Conservation (phyloP, 2,113 vertebrate genomes). For the Coryphaenoides rupestris region DNA sequence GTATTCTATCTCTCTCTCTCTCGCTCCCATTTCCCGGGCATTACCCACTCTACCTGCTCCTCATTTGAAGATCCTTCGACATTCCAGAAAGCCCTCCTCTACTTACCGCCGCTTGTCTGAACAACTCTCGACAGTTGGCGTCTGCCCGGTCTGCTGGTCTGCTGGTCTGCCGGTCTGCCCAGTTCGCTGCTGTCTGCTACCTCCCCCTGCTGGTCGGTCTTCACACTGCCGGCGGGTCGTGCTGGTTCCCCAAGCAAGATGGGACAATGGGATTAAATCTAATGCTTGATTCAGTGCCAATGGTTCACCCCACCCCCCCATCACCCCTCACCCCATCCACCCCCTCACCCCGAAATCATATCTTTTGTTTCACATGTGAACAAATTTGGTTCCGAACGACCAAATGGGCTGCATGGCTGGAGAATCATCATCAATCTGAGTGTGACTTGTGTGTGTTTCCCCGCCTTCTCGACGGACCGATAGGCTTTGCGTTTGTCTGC, state of each 20-base stretch:
- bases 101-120: constrained; percentile 26
- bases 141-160: background rate
- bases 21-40: constrained; percentile 4
- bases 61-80: constrained; percentile 25
- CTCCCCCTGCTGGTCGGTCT: constrained; percentile 50
- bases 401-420: background rate
- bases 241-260: background rate
- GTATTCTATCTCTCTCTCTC: constrained; percentile 23
- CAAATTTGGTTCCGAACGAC: background rate
- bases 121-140: constrained; percentile 10
- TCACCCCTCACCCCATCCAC: background rate
- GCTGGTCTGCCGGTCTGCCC: background rate
- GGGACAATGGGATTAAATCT: constrained; percentile 33
- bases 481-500: too few species aligned
- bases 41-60: constrained; percentile 48
- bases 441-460: too few species aligned
- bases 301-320: background rate
- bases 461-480: too few species aligned
- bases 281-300: constrained; percentile 30
- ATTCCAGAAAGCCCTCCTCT: constrained; percentile 20
- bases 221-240: background rate
- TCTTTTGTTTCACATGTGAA: background rate
- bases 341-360: background rate
- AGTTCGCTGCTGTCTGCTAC: constrained; percentile 39
- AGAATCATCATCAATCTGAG: too few species aligned